These are phyloP conservation scores for Stigmatopora nigra DNA, from an alignment of 2,113 vertebrate genomes.

Conservation along the genomic window DNA sequence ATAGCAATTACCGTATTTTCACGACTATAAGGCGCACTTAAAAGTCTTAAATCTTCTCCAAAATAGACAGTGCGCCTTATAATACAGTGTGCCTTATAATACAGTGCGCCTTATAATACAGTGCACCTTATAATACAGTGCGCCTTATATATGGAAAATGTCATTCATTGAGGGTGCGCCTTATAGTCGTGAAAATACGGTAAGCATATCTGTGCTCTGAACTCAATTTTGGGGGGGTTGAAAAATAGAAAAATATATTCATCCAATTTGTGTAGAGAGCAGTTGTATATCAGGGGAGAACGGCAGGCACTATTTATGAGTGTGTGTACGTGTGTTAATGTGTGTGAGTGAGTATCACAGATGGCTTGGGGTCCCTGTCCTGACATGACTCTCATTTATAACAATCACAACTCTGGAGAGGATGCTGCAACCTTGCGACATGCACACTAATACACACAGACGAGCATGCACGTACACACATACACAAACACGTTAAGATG, in stretches of 20 bases:
- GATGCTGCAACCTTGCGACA: constrained; percentile 29
- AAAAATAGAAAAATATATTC: not conserved
- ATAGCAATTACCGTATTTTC: no score
- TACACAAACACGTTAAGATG: constrained; percentile 16
- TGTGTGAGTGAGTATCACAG: constrained; percentile 57
- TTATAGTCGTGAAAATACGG: no score
- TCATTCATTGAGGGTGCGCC: no score
- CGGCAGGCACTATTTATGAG: constrained; percentile 11
- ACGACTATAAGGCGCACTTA: no score
- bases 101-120: no score
- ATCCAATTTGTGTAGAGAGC: not conserved
- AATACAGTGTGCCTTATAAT: no score
- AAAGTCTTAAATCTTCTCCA: no score
- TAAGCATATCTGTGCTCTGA: not conserved
- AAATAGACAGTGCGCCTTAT: no score
- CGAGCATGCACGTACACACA: constrained; percentile 14
- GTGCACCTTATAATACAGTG: no score
- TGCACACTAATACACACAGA: constrained; percentile 9
- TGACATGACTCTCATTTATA: constrained; percentile 65
- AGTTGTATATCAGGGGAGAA: not conserved
- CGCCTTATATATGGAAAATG: no score
- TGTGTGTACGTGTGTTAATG: constrained; percentile 12
- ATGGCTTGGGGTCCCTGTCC: constrained; percentile 54
- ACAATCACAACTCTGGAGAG: constrained; percentile 42
- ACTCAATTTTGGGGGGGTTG: not conserved